Percentiles rank a stretch among this genome's conserved stretches.
Evolutionary conservation across 1,140 invertebrate species (phyloP).

Genomic region (Teleogryllus occipitalis): DNA sequence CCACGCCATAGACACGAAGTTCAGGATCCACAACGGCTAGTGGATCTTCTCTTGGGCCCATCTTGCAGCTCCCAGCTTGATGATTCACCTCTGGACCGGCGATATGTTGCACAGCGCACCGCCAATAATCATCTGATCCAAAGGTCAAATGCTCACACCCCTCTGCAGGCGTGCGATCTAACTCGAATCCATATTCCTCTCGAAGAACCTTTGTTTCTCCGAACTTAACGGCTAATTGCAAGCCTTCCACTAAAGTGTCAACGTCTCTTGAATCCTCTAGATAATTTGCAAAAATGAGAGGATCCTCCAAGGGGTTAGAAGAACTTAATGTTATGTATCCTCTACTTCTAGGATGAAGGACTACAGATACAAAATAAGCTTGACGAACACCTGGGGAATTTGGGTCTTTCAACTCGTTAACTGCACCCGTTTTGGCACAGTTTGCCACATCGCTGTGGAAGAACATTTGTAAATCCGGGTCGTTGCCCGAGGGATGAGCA

Average conservation of each 20-base stretch:
- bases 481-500: conserved; percentile 40
- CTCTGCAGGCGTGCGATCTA: conserved; percentile 18
- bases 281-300: conserved; percentile 56
- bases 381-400: conserved; percentile 31
- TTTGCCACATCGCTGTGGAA: conserved; percentile 62
- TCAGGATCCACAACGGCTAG: conserved; percentile 62
- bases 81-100: conserved; percentile 37
- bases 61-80: conserved; percentile 60
- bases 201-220: conserved; percentile 30
- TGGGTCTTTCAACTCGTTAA: conserved; percentile 15
- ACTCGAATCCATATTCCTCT: conserved; percentile 27
- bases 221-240: conserved; percentile 35
- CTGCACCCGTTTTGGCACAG: conserved; percentile 71
- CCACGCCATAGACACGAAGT: conserved; percentile 57
- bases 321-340: conserved; percentile 47
- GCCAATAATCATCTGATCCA: conserved; percentile 31
- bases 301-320: conserved; percentile 51
- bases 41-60: conserved; percentile 60
- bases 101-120: conserved; percentile 30
- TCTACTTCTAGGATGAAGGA: conserved; percentile 44
- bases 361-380: conserved; percentile 27
- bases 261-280: conserved; percentile 42
- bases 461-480: conserved; percentile 32
- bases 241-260: conserved; percentile 38
- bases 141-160: conserved; percentile 27